A percentile compares a stretch with the other conserved stretches of the same genome.
These are phyloP conservation scores for Rhinatrema bivittatum DNA, from an alignment of 2,797 vertebrate species.

Conservation along the genomic window DNA sequence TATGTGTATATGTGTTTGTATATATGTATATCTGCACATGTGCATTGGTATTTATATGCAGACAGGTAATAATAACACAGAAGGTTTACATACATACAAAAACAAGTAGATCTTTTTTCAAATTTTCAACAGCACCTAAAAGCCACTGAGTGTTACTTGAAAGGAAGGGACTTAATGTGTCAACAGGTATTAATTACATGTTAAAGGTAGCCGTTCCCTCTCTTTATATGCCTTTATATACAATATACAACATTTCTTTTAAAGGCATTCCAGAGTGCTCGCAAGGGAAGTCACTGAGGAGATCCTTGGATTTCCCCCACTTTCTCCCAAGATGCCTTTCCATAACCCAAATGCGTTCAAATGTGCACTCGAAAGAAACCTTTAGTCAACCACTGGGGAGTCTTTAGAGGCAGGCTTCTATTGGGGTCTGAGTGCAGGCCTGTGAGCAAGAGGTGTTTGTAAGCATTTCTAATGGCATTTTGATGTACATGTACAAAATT, in stretches of 20 bases:
- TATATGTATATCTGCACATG: not conserved
- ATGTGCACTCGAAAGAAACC: constrained; percentile 50
- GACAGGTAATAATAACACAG: too few species aligned
- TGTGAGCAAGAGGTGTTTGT: constrained; percentile 68
- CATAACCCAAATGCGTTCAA: constrained; percentile 55
- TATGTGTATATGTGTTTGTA: constrained; percentile 13
- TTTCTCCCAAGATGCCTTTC: constrained; percentile 35
- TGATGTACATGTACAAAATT: constrained; percentile 90
- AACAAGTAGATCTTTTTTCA: not conserved
- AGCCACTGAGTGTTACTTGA: not conserved
- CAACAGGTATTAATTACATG: constrained; percentile 36
- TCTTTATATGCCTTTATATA: too few species aligned
- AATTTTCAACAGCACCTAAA: not conserved
- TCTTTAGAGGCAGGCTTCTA: constrained; percentile 39
- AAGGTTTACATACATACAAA: not conserved
- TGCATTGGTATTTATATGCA: not conserved
- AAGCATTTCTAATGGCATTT: constrained; percentile 96
- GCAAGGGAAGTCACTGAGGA: constrained; percentile 8
- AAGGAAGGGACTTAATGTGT: constrained; percentile 17
- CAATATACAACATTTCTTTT: constrained; percentile 22
- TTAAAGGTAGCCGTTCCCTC: too few species aligned
- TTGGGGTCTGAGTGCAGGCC: constrained; percentile 45
- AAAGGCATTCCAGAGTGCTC: constrained; percentile 28
- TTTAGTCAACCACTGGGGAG: constrained; percentile 44
- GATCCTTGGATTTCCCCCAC: constrained; percentile 20